Base-by-base conservation (phyloP, 2,113 vertebrate genomes). In the Chloropsis hardwickii region DNA sequence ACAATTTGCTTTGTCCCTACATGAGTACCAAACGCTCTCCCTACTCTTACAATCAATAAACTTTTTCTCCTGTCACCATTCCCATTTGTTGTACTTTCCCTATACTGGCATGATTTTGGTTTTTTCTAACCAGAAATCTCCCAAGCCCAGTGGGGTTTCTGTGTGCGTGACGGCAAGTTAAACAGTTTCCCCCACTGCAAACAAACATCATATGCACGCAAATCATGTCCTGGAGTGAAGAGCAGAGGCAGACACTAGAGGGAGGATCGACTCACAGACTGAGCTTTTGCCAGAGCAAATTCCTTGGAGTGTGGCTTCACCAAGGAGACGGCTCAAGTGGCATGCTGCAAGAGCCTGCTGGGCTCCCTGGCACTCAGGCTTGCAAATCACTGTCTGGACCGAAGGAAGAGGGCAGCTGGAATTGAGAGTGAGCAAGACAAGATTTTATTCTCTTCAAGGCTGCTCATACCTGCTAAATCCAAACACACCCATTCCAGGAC, bases 231-330 rank as follows among this genome's bases (percentile, higher is more conserved):
- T n/a, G 21, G 47, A 66, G 81, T 72, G 81, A 95, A 94, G 71
- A 42, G 56, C 50, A 66, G 89, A 80, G 69, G 81, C 95, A 96
- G 67, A 84, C 81, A 71, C 85, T 91, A 93, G 83, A 92, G 85
- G 74, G 45, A 96, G 90, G 87, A 78, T 76, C 19, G 8, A 45
- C 60, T 84, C 86, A 35, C 78, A 87, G 73, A 67, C 65, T 14
- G 70, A 96, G 73, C 62, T 65, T 67, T 70, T 57, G 73, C 87
- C 62, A 91, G 60, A 60, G 44, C 50, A 69, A 77, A 92, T 45
- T 90, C 81, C 71, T 77, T 37, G 14, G 66, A 80, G 71, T 37
- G 48, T 72, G 84, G 88, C 56, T 93, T 88, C 61, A 84, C 82
- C 51, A 78, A 64, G 74, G 92, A 94, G 37, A 81, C 33, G 3